Percentiles rank a stretch among this genome's conserved stretches.
phyloP scores from a whole-genome alignment of 2,113 vertebrate genomes.

The Cyprinodon variegatus region DNA sequence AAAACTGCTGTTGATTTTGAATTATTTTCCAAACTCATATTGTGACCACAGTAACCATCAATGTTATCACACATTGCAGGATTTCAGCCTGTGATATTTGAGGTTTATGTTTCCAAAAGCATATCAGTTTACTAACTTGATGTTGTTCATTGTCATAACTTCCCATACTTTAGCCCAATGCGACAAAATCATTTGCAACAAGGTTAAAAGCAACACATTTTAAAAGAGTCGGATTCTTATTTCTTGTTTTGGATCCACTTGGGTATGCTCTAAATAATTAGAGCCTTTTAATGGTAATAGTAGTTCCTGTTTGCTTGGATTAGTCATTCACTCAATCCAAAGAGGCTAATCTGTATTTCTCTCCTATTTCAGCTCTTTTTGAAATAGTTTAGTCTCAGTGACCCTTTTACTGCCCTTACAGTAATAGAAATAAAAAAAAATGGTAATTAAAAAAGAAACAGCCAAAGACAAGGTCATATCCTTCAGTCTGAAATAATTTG shows the following conservation, averaged over 20 bases:
- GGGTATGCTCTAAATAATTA: neutral
- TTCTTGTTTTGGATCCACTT: neutral
- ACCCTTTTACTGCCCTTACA: neutral
- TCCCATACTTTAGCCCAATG: too few relatives aligned
- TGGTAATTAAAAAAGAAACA: neutral
- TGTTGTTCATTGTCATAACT: too few relatives aligned
- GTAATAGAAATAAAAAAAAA: constrained; percentile 3
- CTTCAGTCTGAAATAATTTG: constrained; percentile 1
- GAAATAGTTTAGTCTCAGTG: neutral
- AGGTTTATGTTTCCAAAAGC: too few relatives aligned
- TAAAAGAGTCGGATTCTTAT: too few relatives aligned
- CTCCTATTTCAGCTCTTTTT: neutral
- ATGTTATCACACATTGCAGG: too few relatives aligned
- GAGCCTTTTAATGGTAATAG: neutral
- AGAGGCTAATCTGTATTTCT: neutral
- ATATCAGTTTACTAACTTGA: too few relatives aligned
- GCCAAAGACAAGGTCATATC: neutral
- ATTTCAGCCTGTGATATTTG: too few relatives aligned
- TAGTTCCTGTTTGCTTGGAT: neutral
- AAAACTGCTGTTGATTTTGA: too few relatives aligned
- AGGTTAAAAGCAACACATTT: too few relatives aligned
- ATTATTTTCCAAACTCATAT: too few relatives aligned
- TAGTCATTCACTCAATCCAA: neutral
- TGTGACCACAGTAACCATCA: too few relatives aligned
- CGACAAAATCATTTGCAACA: too few relatives aligned